A percentile compares a stretch with the other conserved stretches of the same genome.
Conservation (phyloP, 1,140 invertebrate species). For the Centruroides vittatus region DNA sequence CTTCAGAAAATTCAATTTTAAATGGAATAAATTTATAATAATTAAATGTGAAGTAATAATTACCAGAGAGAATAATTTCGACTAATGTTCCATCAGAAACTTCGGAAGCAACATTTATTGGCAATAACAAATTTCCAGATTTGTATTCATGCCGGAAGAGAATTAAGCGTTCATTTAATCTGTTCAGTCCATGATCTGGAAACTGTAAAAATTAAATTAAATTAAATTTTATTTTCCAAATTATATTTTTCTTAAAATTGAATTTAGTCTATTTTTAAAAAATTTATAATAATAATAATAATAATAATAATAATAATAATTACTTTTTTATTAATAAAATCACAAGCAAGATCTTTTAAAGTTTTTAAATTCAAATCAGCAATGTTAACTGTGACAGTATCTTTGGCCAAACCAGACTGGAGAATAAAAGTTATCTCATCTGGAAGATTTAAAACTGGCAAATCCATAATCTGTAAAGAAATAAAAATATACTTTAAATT, state of each 20-base stretch:
- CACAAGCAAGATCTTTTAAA: conserved; percentile 84
- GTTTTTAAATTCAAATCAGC: conserved; percentile 67
- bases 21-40: too few species aligned
- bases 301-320: conserved; percentile 19
- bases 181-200: conserved; percentile 81
- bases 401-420: conserved; percentile 80
- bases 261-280: background rate
- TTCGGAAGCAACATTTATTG: conserved; percentile 58
- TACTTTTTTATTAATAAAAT: conserved; percentile 87
- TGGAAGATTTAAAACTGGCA: conserved; percentile 17
- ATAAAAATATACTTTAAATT: too few species aligned
- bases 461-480: conserved; percentile 8
- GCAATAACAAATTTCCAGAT: conserved; percentile 78
- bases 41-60: background rate
- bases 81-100: conserved; percentile 81
- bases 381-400: conserved; percentile 65
- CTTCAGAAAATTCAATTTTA: too few species aligned
- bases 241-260: background rate
- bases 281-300: conserved; percentile 16
- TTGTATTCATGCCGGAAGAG: conserved; percentile 92
- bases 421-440: conserved; percentile 76
- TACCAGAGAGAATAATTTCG: conserved; percentile 86
- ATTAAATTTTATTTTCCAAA: background rate
- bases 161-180: conserved; percentile 66
- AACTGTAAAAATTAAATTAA: conserved; percentile 43